Conservation (phyloP, 2,888 invertebrate species). For the Drosophila kokeensis region DNA sequence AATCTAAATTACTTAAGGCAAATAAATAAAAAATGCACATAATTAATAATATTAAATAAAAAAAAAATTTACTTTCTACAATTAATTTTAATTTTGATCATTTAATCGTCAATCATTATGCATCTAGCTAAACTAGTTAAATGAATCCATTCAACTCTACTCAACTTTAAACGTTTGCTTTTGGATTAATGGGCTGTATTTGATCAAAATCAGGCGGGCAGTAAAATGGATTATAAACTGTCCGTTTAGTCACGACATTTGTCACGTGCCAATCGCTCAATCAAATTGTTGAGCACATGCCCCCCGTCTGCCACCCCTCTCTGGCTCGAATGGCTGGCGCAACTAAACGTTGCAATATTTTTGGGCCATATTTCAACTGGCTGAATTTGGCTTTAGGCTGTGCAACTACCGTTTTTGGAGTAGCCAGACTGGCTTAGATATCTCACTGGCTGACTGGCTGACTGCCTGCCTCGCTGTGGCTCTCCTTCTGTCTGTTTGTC, state of each 20-base stretch:
- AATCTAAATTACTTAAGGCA: neutral
- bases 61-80: neutral
- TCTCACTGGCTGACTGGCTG: constrained; percentile 1
- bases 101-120: too few relatives aligned
- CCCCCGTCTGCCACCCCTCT: too few relatives aligned
- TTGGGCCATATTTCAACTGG: constrained; percentile 65
- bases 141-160: neutral
- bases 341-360: constrained; percentile 49
- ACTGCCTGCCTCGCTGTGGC: neutral
- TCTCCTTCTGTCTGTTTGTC: neutral
- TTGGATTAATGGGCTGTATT: constrained; percentile 35
- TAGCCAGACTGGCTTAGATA: constrained; percentile 7
- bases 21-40: neutral
- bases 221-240: constrained; percentile 41
- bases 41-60: neutral
- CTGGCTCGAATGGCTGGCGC: constrained; percentile 1
- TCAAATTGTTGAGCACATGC: constrained; percentile 22
- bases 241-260: constrained; percentile 58
- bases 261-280: constrained; percentile 61
- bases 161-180: neutral
- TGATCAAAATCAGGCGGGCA: constrained; percentile 19
- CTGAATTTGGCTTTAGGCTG: constrained; percentile 26
- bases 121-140: neutral
- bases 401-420: constrained; percentile 58
- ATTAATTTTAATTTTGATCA: neutral